Conservation (phyloP, 2,797 vertebrate genomes). For the Sebastes steindachneri region DNA sequence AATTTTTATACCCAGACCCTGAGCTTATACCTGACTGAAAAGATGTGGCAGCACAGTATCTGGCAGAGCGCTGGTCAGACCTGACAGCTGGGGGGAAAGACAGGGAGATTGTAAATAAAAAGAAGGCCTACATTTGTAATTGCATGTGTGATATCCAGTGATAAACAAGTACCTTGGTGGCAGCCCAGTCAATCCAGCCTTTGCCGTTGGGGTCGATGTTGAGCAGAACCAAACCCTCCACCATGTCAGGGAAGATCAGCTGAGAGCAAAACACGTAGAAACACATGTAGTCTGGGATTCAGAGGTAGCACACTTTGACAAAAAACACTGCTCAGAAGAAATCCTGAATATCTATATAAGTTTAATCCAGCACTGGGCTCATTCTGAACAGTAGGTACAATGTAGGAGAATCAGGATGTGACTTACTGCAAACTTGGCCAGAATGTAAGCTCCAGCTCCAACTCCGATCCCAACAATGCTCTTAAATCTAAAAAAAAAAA, state of each 20-base stretch:
- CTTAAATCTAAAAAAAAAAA: slow-evolving; percentile 87
- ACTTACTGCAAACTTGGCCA: slow-evolving; percentile 97
- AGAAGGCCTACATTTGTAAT: accelerated
- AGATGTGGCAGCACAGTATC: slow-evolving; percentile 94
- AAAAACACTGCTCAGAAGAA: too few species aligned
- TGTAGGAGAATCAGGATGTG: neutral
- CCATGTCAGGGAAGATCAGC: slow-evolving; percentile 95
- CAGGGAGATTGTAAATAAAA: neutral
- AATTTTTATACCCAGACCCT: neutral
- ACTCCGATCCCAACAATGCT: slow-evolving; percentile 96
- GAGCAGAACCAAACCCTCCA: slow-evolving; percentile 95
- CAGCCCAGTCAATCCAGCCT: slow-evolving; percentile 99
- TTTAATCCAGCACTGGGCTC: neutral
- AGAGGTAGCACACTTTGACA: neutral
- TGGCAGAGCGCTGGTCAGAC: slow-evolving; percentile 91
- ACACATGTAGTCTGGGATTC: neutral
- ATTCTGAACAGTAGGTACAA: neutral
- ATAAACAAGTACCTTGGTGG: slow-evolving; percentile 85
- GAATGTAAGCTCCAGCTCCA: slow-evolving; percentile 94
- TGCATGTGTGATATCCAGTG: neutral
- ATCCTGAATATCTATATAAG: neutral
- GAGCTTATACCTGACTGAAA: slow-evolving; percentile 92
- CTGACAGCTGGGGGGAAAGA: slow-evolving; percentile 85
- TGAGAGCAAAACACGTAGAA: slow-evolving; percentile 49
- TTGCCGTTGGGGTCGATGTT: slow-evolving; percentile 97